These are phyloP conservation scores for Pherbina coryleti DNA, from an alignment of 2,888 invertebrate species.

Conservation along the genomic window DNA sequence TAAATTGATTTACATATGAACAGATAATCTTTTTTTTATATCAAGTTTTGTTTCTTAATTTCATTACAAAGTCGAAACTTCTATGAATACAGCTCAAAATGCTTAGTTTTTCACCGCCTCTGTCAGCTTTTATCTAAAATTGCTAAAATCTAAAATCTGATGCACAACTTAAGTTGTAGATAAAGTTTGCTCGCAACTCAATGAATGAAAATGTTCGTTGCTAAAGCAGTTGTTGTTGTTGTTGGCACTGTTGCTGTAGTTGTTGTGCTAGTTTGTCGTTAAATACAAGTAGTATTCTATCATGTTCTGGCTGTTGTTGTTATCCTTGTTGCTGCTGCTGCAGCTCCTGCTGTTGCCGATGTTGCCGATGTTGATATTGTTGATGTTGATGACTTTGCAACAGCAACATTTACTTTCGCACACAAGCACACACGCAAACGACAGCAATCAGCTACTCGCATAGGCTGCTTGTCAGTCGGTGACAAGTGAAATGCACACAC, in stretches of 20 bases:
- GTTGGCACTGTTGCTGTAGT: background rate
- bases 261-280: too few species aligned
- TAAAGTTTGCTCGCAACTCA: background rate
- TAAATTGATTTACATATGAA: too few species aligned
- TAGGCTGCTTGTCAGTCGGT: background rate
- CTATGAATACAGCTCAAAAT: too few species aligned
- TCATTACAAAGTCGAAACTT: too few species aligned
- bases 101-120: too few species aligned
- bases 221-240: background rate
- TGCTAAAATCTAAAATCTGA: too few species aligned
- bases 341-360: background rate
- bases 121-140: too few species aligned
- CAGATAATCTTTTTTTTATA: too few species aligned
- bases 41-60: too few species aligned
- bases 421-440: too few species aligned
- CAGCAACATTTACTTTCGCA: background rate
- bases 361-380: background rate
- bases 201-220: background rate
- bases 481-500: background rate
- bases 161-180: background rate
- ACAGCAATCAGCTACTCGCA: slow-evolving; percentile 2
- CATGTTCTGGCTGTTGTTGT: background rate
- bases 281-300: too few species aligned
- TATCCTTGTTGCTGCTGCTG: background rate
- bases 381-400: slow-evolving; percentile 11